Percentiles rank a stretch among this genome's conserved stretches.
These are phyloP conservation scores for Orussus abietinus DNA, from an alignment of 1,140 invertebrate species.

Conservation along the genomic window DNA sequence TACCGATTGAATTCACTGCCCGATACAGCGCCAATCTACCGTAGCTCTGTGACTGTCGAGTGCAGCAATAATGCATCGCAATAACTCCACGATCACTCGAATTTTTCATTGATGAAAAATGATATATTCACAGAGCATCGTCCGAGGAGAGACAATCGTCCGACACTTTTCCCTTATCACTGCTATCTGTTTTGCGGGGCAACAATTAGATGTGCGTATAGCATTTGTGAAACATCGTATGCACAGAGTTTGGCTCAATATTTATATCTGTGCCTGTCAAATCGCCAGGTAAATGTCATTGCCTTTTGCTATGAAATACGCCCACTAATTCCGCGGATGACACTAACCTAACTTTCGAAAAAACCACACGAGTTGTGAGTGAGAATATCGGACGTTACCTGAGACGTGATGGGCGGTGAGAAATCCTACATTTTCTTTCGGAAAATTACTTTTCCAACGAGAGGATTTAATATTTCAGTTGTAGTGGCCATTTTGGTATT, in stretches of 20 bases:
- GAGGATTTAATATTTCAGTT: constrained; percentile 38
- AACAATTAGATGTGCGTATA: too few species aligned
- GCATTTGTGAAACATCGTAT: too few species aligned
- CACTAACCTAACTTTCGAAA: background rate
- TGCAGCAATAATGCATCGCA: too few species aligned
- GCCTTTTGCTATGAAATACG: constrained; percentile 12
- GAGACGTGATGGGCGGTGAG: constrained; percentile 18
- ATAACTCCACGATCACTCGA: too few species aligned
- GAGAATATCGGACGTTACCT: constrained; percentile 28
- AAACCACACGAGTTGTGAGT: constrained; percentile 4
- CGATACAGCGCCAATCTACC: too few species aligned
- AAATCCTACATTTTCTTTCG: constrained; percentile 37
- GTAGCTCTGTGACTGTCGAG: too few species aligned
- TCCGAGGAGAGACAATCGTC: too few species aligned
- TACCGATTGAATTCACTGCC: too few species aligned
- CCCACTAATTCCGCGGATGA: background rate
- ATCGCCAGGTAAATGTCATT: constrained; percentile 27
- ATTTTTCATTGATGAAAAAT: too few species aligned
- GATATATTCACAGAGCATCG: too few species aligned
- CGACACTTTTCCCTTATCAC: too few species aligned
- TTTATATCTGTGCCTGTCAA: constrained; percentile 41
- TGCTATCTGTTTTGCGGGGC: too few species aligned
- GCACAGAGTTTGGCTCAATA: constrained; percentile 30
- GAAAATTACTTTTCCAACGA: constrained; percentile 22
- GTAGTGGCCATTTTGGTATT: constrained; percentile 39